Evolutionary conservation across 2,797 vertebrate species (phyloP).

Genomic region (Halcyon chelicuti): DNA sequence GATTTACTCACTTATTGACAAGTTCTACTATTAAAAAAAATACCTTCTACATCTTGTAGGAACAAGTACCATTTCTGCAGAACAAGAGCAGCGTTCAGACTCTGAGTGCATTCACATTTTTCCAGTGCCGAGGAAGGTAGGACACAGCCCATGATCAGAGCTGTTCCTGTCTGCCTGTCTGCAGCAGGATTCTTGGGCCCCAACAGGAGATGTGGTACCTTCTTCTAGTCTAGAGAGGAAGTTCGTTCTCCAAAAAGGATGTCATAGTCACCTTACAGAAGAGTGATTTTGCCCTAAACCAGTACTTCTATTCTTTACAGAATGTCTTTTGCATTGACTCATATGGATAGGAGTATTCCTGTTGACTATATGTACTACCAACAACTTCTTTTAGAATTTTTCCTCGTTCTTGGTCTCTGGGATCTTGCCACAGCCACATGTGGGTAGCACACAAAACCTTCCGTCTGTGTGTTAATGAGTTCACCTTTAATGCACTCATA

Average conservation of each 20-base stretch:
- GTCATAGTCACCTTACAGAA: neutral
- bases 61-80: neutral
- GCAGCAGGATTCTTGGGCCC: fast-evolving
- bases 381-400: neutral
- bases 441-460: neutral
- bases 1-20: neutral
- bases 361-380: neutral
- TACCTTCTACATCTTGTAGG: neutral
- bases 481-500: neutral
- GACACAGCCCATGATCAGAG: neutral
- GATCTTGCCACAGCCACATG: neutral
- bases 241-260: neutral
- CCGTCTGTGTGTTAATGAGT: fast-evolving
- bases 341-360: neutral
- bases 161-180: neutral
- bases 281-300: neutral
- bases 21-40: neutral
- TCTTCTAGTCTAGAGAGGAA: neutral
- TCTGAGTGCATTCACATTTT: neutral
- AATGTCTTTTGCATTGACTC: neutral
- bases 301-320: neutral
- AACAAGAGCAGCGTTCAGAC: neutral
- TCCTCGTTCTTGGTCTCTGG: neutral
- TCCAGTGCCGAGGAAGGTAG: neutral
- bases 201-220: neutral